These are phyloP conservation scores for Trichoplusia ni DNA, from an alignment of 1,140 invertebrate genomes.

Conservation along the genomic window DNA sequence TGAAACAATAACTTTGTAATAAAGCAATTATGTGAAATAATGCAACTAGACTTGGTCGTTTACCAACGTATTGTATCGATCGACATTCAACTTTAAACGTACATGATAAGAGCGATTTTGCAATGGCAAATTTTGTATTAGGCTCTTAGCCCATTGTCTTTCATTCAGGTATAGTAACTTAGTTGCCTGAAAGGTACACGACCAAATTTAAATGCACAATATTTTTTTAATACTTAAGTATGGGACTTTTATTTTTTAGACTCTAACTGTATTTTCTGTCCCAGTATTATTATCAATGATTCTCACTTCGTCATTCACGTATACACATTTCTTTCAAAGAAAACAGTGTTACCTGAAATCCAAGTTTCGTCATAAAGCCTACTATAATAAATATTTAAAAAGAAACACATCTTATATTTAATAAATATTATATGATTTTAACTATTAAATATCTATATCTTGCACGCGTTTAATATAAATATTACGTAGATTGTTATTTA, in stretches of 20 bases:
- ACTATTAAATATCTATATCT: conserved; percentile 21
- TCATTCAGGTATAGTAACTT: too few species aligned
- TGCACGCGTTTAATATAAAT: neutral
- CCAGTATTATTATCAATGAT: neutral
- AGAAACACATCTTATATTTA: conserved; percentile 10
- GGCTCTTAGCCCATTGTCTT: too few species aligned
- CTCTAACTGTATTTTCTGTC: too few species aligned
- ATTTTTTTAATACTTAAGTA: too few species aligned
- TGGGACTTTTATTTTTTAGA: too few species aligned
- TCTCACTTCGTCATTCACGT: neutral
- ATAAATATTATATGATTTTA: conserved; percentile 19
- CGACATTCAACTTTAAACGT: neutral
- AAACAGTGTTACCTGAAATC: neutral
- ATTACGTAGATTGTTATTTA: conserved; percentile 11
- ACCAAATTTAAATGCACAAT: too few species aligned
- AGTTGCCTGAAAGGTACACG: too few species aligned
- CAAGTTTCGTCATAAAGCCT: neutral
- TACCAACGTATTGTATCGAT: neutral
- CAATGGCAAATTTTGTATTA: too few species aligned
- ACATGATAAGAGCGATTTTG: too few species aligned
- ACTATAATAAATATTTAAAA: conserved; percentile 6
- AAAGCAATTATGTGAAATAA: neutral
- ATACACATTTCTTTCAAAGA: conserved; percentile 7
- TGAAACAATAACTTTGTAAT: conserved; percentile 15
- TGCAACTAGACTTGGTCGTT: neutral